A percentile compares a stretch with the other conserved stretches of the same genome.
phyloP scores from a whole-genome alignment of 2,797 vertebrate species.

The Fistularia tabacaria region DNA sequence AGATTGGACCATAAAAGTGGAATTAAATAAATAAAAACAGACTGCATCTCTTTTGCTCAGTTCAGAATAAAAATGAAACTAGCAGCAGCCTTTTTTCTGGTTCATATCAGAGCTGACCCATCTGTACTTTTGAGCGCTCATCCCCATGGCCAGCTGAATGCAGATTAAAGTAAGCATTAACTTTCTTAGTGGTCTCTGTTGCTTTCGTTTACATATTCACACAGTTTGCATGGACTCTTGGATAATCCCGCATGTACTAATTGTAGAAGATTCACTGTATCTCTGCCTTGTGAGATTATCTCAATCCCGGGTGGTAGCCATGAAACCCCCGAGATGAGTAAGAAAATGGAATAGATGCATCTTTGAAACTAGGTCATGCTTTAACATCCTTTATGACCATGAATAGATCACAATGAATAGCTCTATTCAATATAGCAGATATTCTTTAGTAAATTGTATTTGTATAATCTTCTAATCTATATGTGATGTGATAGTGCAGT shows the following conservation, averaged over 20 bases:
- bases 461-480: too few species aligned
- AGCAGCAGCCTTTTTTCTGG: too few species aligned
- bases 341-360: constrained; percentile 11
- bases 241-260: constrained; percentile 30
- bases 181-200: constrained; percentile 12
- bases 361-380: constrained; percentile 1
- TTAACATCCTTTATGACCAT: constrained; percentile 1
- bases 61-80: too few species aligned
- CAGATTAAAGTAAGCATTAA: constrained; percentile 8
- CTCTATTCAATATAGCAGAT: neutral
- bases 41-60: too few species aligned
- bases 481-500: too few species aligned
- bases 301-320: constrained; percentile 18
- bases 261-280: constrained; percentile 11
- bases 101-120: too few species aligned
- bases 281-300: constrained; percentile 34
- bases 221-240: constrained; percentile 1
- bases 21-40: too few species aligned
- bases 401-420: neutral
- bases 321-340: constrained; percentile 3
- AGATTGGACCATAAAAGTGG: too few species aligned
- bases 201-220: constrained; percentile 24
- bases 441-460: too few species aligned
- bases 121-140: constrained; percentile 4
- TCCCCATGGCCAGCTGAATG: constrained; percentile 5